A percentile compares a stretch with the other conserved stretches of the same genome.
These are phyloP conservation scores for Mythimna vitellina DNA, from an alignment of 2,888 invertebrate genomes.

Conservation along the genomic window DNA sequence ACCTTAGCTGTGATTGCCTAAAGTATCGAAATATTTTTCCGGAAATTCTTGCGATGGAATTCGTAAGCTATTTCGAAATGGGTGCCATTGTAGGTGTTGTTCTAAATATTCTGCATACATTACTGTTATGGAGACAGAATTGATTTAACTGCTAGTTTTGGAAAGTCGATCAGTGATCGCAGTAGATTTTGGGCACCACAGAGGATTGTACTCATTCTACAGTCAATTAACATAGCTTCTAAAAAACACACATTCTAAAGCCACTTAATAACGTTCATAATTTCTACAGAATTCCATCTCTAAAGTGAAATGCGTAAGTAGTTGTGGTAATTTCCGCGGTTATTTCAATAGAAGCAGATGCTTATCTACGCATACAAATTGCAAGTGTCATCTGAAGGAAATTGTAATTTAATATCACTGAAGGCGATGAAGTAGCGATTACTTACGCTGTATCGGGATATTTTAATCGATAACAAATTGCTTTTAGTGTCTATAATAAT, in stretches of 20 bases:
- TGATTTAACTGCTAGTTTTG: not conserved
- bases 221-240: not conserved
- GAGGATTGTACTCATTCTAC: not conserved
- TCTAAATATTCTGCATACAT: not conserved
- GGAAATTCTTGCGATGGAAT: constrained; percentile 42
- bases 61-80: constrained; percentile 32
- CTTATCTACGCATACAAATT: constrained; percentile 54
- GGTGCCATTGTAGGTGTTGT: not conserved
- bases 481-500: constrained; percentile 27
- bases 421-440: constrained; percentile 45
- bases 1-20: constrained; percentile 58
- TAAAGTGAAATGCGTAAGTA: constrained; percentile 26
- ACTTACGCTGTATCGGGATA: constrained; percentile 43
- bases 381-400: constrained; percentile 55
- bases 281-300: not conserved
- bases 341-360: constrained; percentile 52
- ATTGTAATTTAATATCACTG: constrained; percentile 52
- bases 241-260: not conserved
- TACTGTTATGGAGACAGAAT: not conserved
- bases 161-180: not conserved
- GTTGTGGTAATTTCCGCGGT: constrained; percentile 22
- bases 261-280: not conserved
- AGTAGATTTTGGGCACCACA: not conserved
- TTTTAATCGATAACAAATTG: constrained; percentile 55
- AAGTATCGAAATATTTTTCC: constrained; percentile 57